These are phyloP conservation scores for Pemphigus obesinymphae DNA, from an alignment of 1,140 invertebrate genomes.

Conservation along the genomic window DNA sequence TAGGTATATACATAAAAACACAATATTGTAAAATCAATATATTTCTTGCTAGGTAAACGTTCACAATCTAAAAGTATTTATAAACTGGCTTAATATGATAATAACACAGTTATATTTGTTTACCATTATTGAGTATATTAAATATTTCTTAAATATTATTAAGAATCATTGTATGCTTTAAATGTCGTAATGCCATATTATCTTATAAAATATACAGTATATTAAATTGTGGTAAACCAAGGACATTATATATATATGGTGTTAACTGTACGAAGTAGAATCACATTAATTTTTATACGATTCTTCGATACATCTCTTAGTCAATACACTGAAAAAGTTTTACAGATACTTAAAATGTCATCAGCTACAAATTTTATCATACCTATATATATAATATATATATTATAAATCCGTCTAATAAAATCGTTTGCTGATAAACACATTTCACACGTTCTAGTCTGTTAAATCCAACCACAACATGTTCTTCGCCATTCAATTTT, in stretches of 20 bases:
- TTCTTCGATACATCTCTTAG: background rate
- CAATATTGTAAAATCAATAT: no score
- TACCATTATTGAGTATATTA: no score
- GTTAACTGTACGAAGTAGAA: background rate
- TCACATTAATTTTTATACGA: background rate
- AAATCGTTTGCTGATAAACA: background rate
- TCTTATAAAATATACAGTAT: no score
- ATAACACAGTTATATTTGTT: no score
- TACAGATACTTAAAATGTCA: background rate
- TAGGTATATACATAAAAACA: no score
- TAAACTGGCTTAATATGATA: no score
- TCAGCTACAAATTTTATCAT: background rate
- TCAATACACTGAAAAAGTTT: background rate
- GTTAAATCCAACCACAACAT: background rate
- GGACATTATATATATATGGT: background rate
- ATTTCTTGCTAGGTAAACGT: no score
- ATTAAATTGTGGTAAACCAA: no score
- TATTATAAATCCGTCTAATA: background rate
- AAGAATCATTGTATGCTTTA: no score
- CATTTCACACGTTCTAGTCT: background rate
- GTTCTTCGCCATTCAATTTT: background rate
- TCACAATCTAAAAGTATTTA: no score
- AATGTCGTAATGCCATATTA: no score
- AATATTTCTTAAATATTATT: no score
- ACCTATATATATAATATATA: background rate